Conservation (phyloP, 92 coral and sea anemone genomes). For the Umimayanthus chanpuru region DNA sequence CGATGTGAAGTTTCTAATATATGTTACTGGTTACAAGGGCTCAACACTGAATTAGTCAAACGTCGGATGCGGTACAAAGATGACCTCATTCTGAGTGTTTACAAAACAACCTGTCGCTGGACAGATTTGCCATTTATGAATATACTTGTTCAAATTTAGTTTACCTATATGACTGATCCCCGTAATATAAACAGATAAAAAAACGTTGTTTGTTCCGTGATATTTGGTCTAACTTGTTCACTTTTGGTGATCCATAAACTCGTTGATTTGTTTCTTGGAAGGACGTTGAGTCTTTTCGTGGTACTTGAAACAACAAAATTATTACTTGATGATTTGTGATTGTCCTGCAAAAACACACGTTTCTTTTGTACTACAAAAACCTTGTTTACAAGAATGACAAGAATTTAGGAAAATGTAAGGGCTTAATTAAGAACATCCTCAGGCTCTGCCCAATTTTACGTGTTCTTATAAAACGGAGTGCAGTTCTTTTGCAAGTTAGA, state of each 20-base stretch:
- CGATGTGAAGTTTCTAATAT: neutral
- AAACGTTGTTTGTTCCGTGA: too few relatives aligned
- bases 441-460: too few relatives aligned
- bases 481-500: too few relatives aligned
- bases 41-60: neutral
- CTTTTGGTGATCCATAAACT: too few relatives aligned
- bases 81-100: constrained; percentile 12
- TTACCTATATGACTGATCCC: neutral
- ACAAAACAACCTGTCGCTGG: constrained; percentile 23
- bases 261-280: neutral
- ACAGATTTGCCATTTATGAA: neutral
- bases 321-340: neutral
- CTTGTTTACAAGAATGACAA: too few relatives aligned
- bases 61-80: neutral
- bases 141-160: neutral
- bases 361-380: too few relatives aligned
- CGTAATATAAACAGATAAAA: too few relatives aligned
- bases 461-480: too few relatives aligned
- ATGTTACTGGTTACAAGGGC: neutral
- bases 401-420: too few relatives aligned
- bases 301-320: neutral
- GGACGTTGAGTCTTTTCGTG: neutral
- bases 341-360: too few relatives aligned
- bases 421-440: too few relatives aligned
- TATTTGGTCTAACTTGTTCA: too few relatives aligned